Evolutionary conservation across 64 coral and sea anemone species (phyloP).

Genomic region (Catalaphyllia jardinei): DNA sequence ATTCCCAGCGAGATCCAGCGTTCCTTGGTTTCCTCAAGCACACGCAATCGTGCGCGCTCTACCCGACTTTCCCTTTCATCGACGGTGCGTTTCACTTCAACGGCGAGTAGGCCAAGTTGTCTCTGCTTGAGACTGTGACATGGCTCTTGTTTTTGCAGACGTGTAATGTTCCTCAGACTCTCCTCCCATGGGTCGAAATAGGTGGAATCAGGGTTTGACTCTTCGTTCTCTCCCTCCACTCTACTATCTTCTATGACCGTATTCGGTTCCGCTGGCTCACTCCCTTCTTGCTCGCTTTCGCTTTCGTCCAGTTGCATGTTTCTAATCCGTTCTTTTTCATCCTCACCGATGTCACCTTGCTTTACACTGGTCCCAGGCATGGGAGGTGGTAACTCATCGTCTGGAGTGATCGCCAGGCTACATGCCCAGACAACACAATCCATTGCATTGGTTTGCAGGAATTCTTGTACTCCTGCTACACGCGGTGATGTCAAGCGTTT

Average conservation of each 20-base stretch:
- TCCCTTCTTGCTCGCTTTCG: no score
- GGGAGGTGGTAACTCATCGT: not conserved
- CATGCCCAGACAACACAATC: constrained; percentile 24
- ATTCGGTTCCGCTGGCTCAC: no score
- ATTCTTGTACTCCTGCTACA: not conserved
- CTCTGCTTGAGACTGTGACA: not conserved
- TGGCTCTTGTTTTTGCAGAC: no score
- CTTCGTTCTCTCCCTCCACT: not conserved
- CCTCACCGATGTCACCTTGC: not conserved
- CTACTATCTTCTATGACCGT: not conserved
- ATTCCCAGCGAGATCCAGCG: constrained; percentile 2
- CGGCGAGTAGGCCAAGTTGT: not conserved
- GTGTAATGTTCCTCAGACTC: no score
- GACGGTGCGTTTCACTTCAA: not conserved
- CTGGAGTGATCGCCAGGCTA: not conserved
- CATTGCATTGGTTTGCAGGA: not conserved
- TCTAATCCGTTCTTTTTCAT: no score
- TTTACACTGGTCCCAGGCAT: not conserved
- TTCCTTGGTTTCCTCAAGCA: not conserved
- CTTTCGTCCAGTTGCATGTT: no score
- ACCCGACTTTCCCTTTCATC: not conserved
- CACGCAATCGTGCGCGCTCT: not conserved
- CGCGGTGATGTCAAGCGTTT: not conserved
- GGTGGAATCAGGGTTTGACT: not conserved
- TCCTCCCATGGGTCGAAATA: not conserved